Base-by-base conservation (phyloP, 2,888 invertebrate genomes). In the Xanthorhoe designata region DNA sequence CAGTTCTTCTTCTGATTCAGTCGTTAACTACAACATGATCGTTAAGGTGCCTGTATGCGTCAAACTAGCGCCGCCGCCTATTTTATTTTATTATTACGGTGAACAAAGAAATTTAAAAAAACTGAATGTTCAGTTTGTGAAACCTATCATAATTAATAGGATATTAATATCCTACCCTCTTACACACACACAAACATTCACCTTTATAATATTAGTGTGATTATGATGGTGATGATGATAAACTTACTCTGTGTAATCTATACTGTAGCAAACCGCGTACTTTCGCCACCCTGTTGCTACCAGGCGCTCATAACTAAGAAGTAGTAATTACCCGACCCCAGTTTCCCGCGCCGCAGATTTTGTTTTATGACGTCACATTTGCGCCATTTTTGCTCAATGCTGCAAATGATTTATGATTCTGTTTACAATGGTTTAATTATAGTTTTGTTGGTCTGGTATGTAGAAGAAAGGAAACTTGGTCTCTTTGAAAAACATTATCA, bases 221-320 rank as follows among this genome's bases (percentile, higher is more conserved):
- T n/a, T n/a, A n/a, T n/a, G 24, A 24, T 24, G 13, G 13, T 13
- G 38, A 42, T 42, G 38, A 13, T 42, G 38, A 10, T 13, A 13
- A 13, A 42, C 3, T 3, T 0, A 8, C 38, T 2, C 13, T 42
- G 10, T 9, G 38, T 42, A 42, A 42, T 13, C 38, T 24, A 24
- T 24, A 24, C 24, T 13, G 38, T 13, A 42, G 13, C 5, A 42
- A 42, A 42, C 13, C 38, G 38, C 13, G 10, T 13, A 38, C 24
- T 50, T 54, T 69, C 59, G 10, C 64, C 73, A 73, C 80, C 75
- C 76, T 78, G 77, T 78, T 78, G 78, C 78, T 83, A 85, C 83
- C 77, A 83, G 82, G 86, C 75, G 71, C 72, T 75, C 72, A 83
- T 83, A 80, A 85, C 82, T 83, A 78, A 73, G 70, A 77, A 72